phyloP scores from a whole-genome alignment of 1,140 invertebrate species.

The Brachionus rotundiformis region DNA sequence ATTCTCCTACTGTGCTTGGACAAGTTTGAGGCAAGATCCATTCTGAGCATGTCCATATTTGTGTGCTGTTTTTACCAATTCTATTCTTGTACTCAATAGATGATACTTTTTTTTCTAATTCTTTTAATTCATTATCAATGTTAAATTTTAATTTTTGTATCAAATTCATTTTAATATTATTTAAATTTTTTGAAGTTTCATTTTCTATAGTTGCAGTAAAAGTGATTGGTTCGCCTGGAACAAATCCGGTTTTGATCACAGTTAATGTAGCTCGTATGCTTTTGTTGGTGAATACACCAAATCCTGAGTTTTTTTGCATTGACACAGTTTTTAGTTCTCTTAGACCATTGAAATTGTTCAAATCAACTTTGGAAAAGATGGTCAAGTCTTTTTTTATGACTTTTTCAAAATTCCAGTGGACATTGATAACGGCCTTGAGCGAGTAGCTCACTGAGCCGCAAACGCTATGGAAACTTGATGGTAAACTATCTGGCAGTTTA shows the following conservation, averaged over 20 bases:
- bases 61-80: not conserved
- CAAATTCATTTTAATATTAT: not conserved
- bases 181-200: not conserved
- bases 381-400: not conserved
- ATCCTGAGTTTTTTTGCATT: not conserved
- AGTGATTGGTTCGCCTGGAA: not conserved
- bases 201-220: not conserved
- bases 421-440: conserved; percentile 62
- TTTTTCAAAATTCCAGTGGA: conserved; percentile 56
- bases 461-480: conserved; percentile 65
- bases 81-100: not conserved
- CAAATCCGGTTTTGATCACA: not conserved
- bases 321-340: not conserved
- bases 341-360: not conserved
- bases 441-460: conserved; percentile 65
- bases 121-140: not conserved
- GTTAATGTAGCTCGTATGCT: not conserved
- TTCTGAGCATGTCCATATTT: not conserved
- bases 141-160: not conserved
- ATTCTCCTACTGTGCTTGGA: not conserved
- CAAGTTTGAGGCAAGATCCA: not conserved
- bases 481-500: conserved; percentile 64
- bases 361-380: not conserved
- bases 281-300: not conserved
- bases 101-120: not conserved